Conservation (phyloP, 2,113 vertebrate genomes). For the Corydoras sp. region DNA sequence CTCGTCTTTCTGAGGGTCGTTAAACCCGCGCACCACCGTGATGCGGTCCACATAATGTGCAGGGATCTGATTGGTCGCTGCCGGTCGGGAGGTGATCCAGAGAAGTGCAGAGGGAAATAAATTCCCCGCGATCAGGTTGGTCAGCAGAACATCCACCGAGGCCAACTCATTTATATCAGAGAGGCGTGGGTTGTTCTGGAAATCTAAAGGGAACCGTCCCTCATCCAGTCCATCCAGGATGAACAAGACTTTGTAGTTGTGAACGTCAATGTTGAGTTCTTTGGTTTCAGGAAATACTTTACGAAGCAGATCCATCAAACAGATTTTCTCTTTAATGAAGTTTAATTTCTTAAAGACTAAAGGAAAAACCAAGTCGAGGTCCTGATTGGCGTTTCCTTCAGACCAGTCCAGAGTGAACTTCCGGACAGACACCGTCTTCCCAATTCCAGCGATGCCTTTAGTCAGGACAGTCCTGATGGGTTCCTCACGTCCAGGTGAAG, state of each 20-base stretch:
- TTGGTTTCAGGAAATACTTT: background rate
- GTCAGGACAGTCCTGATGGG: constrained; percentile 25
- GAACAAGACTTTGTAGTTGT: background rate
- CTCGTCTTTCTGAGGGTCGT: constrained; percentile 15
- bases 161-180: background rate
- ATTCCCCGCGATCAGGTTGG: constrained; percentile 6
- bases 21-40: constrained; percentile 17
- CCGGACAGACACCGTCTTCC: no score
- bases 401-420: constrained; percentile 22
- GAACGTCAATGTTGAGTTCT: background rate
- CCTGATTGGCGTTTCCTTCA: background rate
- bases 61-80: constrained; percentile 10
- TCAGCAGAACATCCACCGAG: constrained; percentile 14
- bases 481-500: background rate
- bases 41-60: background rate
- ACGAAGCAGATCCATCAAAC: constrained; percentile 6
- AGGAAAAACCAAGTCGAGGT: no score
- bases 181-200: no score
- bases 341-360: constrained; percentile 7
- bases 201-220: no score
- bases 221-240: background rate
- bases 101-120: constrained; percentile 2
- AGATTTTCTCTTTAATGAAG: background rate
- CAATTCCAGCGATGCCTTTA: constrained; percentile 1
- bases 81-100: constrained; percentile 16